Conservation (phyloP, 2,888 invertebrate species). For the Conus canariensis region DNA sequence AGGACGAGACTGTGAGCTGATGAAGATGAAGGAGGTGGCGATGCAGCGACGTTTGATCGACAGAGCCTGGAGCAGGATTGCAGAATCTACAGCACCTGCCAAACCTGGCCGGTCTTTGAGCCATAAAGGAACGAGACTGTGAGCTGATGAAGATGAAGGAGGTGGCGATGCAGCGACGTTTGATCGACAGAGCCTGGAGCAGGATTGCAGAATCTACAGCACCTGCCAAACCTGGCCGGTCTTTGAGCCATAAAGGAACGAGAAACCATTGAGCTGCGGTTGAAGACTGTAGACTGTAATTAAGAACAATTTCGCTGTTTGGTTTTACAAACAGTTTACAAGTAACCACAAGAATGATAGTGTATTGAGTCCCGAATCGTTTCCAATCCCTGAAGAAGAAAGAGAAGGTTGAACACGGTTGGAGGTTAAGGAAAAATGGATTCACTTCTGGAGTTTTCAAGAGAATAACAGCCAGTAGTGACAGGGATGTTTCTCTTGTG, state of each 20-base stretch:
- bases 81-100: too few species aligned
- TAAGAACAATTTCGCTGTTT: too few species aligned
- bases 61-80: not conserved
- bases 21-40: constrained; percentile 22
- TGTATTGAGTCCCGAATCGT: not conserved
- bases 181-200: not conserved
- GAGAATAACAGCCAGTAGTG: too few species aligned
- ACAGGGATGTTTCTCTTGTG: too few species aligned
- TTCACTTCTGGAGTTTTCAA: too few species aligned
- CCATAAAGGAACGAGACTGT: constrained; percentile 47
- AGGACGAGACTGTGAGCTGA: constrained; percentile 5
- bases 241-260: not conserved
- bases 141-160: constrained; percentile 29
- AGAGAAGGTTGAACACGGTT: too few species aligned
- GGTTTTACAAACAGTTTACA: not conserved
- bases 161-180: not conserved
- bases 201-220: not conserved
- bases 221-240: too few species aligned
- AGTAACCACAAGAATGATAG: not conserved
- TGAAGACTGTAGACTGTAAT: too few species aligned
- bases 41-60: not conserved
- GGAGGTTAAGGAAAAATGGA: too few species aligned
- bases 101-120: too few species aligned
- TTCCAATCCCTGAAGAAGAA: too few species aligned
- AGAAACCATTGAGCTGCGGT: not conserved